Conservation (phyloP, 2,797 vertebrate genomes). For the Lutjanus argentimaculatus region DNA sequence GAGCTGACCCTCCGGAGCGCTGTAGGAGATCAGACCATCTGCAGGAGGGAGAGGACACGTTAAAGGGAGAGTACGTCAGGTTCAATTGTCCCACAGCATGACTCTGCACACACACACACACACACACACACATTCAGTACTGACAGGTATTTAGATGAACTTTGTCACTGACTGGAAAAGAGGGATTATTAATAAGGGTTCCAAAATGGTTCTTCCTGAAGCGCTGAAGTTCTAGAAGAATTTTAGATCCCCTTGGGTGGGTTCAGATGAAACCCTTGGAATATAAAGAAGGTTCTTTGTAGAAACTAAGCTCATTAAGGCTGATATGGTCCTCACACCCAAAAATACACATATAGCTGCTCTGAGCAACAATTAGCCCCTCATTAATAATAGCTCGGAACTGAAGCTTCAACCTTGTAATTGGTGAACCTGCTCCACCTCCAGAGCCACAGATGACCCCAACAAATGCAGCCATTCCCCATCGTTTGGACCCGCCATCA, state of each 20-base stretch:
- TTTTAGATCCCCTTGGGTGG: too few species aligned
- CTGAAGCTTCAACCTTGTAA: not conserved
- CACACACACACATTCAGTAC: not conserved
- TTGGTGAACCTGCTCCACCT: not conserved
- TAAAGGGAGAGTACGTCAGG: not conserved
- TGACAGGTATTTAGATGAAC: not conserved
- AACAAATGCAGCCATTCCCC: not conserved
- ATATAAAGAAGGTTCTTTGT: too few species aligned
- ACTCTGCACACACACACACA: too few species aligned
- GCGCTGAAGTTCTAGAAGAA: too few species aligned
- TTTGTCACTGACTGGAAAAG: not conserved
- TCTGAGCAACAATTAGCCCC: too few species aligned
- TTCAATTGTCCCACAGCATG: not conserved
- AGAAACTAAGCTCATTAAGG: too few species aligned
- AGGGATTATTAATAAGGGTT: not conserved
- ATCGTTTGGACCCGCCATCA: not conserved
- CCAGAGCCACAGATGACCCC: not conserved
- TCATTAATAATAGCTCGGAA: not conserved
- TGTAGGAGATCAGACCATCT: slow-evolving; percentile 92
- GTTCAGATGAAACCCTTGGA: too few species aligned
- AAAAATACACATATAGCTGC: too few species aligned
- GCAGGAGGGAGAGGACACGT: not conserved
- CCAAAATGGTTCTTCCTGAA: too few species aligned
- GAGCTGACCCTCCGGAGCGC: slow-evolving; percentile 90
- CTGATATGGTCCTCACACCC: too few species aligned